Evolutionary conservation across 2,113 vertebrate genomes (phyloP).

Genomic region (Neotoma lepida): DNA sequence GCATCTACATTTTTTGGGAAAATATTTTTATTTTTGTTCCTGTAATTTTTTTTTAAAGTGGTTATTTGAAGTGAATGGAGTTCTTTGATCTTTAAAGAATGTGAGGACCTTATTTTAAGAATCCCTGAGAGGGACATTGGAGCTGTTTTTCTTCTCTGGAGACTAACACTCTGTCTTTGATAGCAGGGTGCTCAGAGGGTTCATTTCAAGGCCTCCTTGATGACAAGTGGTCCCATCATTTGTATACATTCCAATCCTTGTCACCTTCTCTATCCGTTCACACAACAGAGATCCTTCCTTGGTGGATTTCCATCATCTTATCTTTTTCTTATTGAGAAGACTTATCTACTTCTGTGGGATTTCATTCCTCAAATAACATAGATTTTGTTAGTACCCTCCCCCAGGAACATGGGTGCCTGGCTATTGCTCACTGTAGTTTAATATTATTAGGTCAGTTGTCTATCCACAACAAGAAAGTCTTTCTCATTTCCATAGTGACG

Average conservation of each 20-base stretch:
- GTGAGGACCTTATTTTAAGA: not conserved
- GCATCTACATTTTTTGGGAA: not conserved
- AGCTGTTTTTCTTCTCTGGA: not conserved
- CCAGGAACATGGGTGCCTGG: not conserved
- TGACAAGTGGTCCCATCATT: not conserved
- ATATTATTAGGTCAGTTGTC: slow-evolving; percentile 25
- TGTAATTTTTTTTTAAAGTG: not conserved
- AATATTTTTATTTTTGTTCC: not conserved
- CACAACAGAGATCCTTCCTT: not conserved
- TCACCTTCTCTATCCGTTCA: not conserved
- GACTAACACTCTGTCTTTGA: not conserved
- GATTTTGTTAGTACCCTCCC: not conserved
- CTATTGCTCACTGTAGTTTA: not conserved
- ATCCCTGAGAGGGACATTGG: not conserved
- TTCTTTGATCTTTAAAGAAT: slow-evolving; percentile 10
- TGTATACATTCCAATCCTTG: not conserved
- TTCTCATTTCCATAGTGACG: slow-evolving; percentile 52
- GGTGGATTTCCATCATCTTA: not conserved
- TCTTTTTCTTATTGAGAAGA: slow-evolving; percentile 31
- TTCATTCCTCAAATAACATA: slow-evolving; percentile 50
- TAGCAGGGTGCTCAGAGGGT: not conserved
- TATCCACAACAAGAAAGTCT: slow-evolving; percentile 1
- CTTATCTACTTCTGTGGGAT: not conserved
- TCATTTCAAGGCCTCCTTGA: not conserved
- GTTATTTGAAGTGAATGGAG: slow-evolving; percentile 2